These are phyloP conservation scores for Lepidurus packardi DNA, from an alignment of 1,140 invertebrate species.

Conservation along the genomic window DNA sequence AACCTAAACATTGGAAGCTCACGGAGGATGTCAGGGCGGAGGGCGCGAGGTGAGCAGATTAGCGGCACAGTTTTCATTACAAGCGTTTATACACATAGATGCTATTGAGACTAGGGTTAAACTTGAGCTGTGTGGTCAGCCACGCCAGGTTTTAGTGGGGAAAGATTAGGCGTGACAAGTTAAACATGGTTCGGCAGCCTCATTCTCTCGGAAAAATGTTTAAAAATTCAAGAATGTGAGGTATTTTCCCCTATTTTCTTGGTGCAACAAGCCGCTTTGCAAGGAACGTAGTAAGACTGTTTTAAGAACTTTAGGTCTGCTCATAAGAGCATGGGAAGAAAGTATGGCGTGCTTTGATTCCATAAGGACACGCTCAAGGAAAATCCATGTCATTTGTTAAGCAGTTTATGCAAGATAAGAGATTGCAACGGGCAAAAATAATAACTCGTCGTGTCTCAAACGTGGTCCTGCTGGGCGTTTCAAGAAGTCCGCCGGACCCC, in stretches of 20 bases:
- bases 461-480: slow-evolving; percentile 11
- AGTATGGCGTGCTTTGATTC: slow-evolving; percentile 11
- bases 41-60: slow-evolving; percentile 7
- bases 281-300: too few relatives aligned
- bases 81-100: not conserved
- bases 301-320: too few relatives aligned
- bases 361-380: slow-evolving; percentile 17
- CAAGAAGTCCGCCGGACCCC: slow-evolving; percentile 13
- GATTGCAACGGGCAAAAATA: not conserved
- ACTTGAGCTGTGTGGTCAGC: not conserved
- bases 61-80: slow-evolving; percentile 5
- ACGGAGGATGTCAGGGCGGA: not conserved
- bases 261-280: too few relatives aligned
- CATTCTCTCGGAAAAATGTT: not conserved
- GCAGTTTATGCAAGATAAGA: slow-evolving; percentile 6
- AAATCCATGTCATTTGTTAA: slow-evolving; percentile 11
- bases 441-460: slow-evolving; percentile 11
- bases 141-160: not conserved
- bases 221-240: not conserved
- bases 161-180: not conserved
- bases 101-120: not conserved
- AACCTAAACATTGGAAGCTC: too few relatives aligned
- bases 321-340: not conserved
- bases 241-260: not conserved
- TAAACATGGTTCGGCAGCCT: not conserved